Evolutionary conservation across 2,888 invertebrate species (phyloP), one percentile per base, ranked within the genome.

Genomic region (Pollenia griseotomentosa): DNA sequence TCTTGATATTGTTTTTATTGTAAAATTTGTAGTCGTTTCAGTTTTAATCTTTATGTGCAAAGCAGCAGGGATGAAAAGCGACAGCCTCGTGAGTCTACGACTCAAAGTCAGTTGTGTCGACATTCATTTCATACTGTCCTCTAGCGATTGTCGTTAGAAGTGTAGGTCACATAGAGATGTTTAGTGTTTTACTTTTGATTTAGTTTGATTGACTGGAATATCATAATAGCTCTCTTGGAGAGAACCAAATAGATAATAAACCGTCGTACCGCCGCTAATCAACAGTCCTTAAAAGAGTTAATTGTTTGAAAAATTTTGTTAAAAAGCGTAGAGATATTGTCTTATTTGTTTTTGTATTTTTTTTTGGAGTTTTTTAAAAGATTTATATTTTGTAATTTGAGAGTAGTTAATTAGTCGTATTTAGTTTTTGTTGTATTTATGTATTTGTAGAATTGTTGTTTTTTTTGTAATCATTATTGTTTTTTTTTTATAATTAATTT

Each of bases 221-320:
- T 51, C 2, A 51, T n/a, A 51, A 51, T 51, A 51, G 51, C 51
- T 51, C n/a, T 51, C n/a, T 51, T 7, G 19, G 19, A 51, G 51
- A 51, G 51, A 51, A 51, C n/a, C 51, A 51, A 51, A n/a, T 12
- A 14, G 5, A 51, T 5, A 51, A 51, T n/a, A 19, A 19, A 19
- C 51, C 51, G 51, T 51, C 51, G 51, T 51, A 51, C 51, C 51
- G 51, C 51, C 51, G 51, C 51, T 51, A n/a, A 51, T 51, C 51
- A 51, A 51, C 14, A n/a, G n/a, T 51, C 51, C 14, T 14, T 51
- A 14, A 51, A 14, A 51, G 14, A 51, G 4, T 51, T 14, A 51
- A 51, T 51, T 33, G 3, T 12, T 51, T 14, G 14, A 51, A 51
- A 4, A 51, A 51, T n/a, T 19, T 19, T 19, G 33, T 33, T 33